Conservation (phyloP, 2,888 invertebrate species). For the Philhelius pedissequus region DNA sequence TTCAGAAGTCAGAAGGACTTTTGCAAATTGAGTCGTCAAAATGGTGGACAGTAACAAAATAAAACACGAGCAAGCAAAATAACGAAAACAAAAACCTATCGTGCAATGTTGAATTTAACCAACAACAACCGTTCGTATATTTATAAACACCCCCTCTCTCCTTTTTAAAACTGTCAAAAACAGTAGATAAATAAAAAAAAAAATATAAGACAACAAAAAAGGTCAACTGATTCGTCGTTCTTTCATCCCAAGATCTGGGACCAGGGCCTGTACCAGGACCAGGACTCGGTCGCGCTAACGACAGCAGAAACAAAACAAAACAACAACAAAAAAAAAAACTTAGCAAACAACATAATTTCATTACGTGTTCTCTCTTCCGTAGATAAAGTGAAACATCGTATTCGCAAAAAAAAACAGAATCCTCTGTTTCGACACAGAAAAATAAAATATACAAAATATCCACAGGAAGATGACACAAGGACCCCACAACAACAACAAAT, state of each 20-base stretch:
- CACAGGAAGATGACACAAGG: slow-evolving; percentile 17
- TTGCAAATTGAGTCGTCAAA: slow-evolving; percentile 40
- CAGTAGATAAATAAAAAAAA: slow-evolving; percentile 34
- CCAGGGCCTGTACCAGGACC: not conserved
- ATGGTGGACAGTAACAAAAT: slow-evolving; percentile 18
- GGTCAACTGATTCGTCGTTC: slow-evolving; percentile 51
- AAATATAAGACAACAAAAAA: slow-evolving; percentile 24
- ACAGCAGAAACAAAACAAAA: not conserved
- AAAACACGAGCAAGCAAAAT: too few relatives aligned
- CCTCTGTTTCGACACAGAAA: slow-evolving; percentile 20
- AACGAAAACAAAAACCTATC: not conserved
- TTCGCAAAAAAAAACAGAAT: slow-evolving; percentile 47
- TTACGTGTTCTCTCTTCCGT: slow-evolving; percentile 63
- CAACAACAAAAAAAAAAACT: slow-evolving; percentile 16
- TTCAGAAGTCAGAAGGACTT: slow-evolving; percentile 34
- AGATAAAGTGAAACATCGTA: slow-evolving; percentile 62
- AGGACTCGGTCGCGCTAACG: not conserved
- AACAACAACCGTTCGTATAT: not conserved
- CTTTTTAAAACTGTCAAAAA: slow-evolving; percentile 19
- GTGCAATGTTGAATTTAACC: not conserved
- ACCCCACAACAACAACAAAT: not conserved
- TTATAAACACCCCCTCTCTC: not conserved
- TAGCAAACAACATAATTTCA: slow-evolving; percentile 65
- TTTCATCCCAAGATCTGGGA: not conserved
- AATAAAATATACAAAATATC: slow-evolving; percentile 12